These are phyloP conservation scores for Temnothorax rugatulus DNA, from an alignment of 2,888 invertebrate genomes.

Conservation along the genomic window DNA sequence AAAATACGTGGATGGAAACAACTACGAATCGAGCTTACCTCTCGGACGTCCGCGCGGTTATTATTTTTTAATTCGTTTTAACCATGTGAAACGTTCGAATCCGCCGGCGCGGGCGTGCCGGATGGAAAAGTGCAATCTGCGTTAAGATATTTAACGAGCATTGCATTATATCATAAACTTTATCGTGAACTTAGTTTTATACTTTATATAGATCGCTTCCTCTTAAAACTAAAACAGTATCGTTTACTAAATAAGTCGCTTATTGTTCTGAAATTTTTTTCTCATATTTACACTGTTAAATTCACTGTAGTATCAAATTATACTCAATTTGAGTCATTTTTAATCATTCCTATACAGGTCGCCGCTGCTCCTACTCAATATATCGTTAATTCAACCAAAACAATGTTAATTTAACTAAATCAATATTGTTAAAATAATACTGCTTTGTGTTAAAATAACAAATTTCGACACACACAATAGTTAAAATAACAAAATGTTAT, in stretches of 20 bases:
- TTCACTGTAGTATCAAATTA: too few species aligned
- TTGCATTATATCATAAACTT: neutral
- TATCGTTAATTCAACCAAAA: too few species aligned
- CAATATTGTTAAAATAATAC: too few species aligned
- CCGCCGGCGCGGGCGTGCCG: neutral
- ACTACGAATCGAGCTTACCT: constrained; percentile 37
- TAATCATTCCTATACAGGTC: too few species aligned
- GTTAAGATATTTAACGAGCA: constrained; percentile 21
- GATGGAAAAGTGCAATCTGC: constrained; percentile 27
- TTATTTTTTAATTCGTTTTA: constrained; percentile 51
- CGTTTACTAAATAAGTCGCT: neutral
- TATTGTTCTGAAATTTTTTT: neutral
- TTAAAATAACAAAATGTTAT: too few species aligned
- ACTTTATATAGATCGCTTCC: neutral
- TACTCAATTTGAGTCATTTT: too few species aligned
- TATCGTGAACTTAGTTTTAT: neutral
- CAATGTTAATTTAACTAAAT: too few species aligned
- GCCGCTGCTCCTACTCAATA: too few species aligned
- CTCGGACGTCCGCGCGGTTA: constrained; percentile 26
- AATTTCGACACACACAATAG: too few species aligned
- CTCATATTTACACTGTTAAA: neutral
- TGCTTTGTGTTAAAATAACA: too few species aligned
- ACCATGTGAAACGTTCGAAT: constrained; percentile 27
- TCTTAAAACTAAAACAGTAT: neutral
- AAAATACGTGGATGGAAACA: constrained; percentile 46